Conservation (phyloP, 2,888 invertebrate species). For the Scrobipalpa costella region DNA sequence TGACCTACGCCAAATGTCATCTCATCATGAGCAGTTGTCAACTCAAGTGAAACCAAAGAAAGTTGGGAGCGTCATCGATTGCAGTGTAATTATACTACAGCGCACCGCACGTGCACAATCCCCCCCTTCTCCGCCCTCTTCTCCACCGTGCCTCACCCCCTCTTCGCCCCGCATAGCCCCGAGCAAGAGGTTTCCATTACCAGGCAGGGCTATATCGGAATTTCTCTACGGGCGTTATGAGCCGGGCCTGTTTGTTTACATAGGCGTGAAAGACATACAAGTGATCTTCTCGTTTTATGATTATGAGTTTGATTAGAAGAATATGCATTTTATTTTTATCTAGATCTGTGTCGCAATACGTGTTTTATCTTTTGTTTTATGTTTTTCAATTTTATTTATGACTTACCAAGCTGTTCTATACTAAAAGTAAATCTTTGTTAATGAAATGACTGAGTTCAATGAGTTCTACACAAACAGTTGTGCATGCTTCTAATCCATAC, state of each 20-base stretch:
- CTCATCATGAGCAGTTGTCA: constrained; percentile 1
- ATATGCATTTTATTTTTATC: no score
- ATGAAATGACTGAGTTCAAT: neutral
- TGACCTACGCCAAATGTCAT: constrained; percentile 13
- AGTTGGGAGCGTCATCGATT: constrained; percentile 55
- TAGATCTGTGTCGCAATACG: no score
- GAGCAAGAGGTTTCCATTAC: constrained; percentile 25
- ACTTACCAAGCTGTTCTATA: no score
- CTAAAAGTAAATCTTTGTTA: neutral
- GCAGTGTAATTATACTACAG: constrained; percentile 36
- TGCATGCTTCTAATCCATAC: constrained; percentile 45
- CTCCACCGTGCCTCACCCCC: neutral
- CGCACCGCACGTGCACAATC: constrained; percentile 51
- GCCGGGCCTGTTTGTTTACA: constrained; percentile 7
- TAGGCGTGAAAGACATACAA: neutral
- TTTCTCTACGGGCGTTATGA: neutral
- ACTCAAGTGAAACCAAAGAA: constrained; percentile 53
- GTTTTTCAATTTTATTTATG: no score
- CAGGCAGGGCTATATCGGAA: constrained; percentile 12
- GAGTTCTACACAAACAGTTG: constrained; percentile 13
- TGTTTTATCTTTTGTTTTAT: no score
- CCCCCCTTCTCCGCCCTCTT: neutral
- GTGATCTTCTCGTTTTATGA: neutral
- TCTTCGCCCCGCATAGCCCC: neutral
- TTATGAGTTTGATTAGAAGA: neutral